Base-by-base conservation (phyloP, 2,888 invertebrate species). In the Belgica antarctica region DNA sequence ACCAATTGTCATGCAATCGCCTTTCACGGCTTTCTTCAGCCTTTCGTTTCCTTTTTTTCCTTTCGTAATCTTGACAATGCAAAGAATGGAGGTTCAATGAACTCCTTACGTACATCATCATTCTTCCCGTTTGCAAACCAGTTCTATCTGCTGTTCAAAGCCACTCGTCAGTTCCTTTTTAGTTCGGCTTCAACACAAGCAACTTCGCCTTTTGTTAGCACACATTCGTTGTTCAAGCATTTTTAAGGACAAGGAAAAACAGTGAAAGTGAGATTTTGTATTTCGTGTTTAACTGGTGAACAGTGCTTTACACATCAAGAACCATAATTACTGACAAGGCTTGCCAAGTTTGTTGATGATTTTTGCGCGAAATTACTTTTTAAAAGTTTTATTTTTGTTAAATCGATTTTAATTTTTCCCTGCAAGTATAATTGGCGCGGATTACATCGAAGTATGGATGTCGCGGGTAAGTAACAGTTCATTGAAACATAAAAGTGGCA, bases 241-340 rank as follows among this genome's bases (percentile, higher is more conserved):
- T 52, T 22, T 22, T 34, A 19, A 62, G n/a, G 36, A 62, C 19
- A 22, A 28, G 25, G 31, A 24, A 36, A 22, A 62, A 62, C 22
- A 34, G 62, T 62, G 62, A 62, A 62, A 62, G 62, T 62, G 62
- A 62, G n/a, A n/a, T n/a, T n/a, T n/a, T n/a, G n/a, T n/a, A n/a
- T n/a, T n/a, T n/a, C n/a, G n/a, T n/a, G n/a, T n/a, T n/a, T n/a
- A n/a, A n/a, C n/a, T n/a, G n/a, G n/a, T n/a, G n/a, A n/a, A n/a
- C n/a, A n/a, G n/a, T n/a, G 34, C 34, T 31, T 31, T 31, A 31
- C n/a, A n/a, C 5, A 31, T 31, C 34, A 31, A 31, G 34, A 5
- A 31, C 5, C 34, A 31, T 8, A 31, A 31, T 12, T 12, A 31
- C 5, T 8, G 12, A 31, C 5, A 31, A n/a, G n/a, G n/a, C n/a